Evolutionary conservation across 2,888 invertebrate genomes (phyloP), one percentile per base, ranked within the genome.

Genomic region (Cynaeus angustus): DNA sequence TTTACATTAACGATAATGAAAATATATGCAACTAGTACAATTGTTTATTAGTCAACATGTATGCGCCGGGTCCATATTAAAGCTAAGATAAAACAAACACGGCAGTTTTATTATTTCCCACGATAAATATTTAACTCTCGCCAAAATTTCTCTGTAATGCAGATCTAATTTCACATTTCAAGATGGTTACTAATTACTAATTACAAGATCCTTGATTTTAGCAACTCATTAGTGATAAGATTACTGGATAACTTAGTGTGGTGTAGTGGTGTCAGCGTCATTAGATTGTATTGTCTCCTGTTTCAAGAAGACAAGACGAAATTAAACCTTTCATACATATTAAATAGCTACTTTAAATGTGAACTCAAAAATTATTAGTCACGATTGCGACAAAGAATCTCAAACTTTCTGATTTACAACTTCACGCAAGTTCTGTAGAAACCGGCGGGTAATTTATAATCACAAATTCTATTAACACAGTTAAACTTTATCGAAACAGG

Each of bases 1-100:
- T 72, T 70, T 70, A 72, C 66, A 73, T 72, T 73, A 72, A 68
- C 62, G 68, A 67, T 72, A 72, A 72, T 72, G 70, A 70, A 70
- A 72, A 68, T 66, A 72, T 66, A 70, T 72, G 68, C 70, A 72
- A 71, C 71, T 73, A 69, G 53, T 30, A 45, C 64, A 71, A 69
- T 70, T 67, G 66, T 66, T 55, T 70, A 73, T 73, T 71, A 70
- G 62, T 58, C 68, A 50, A 61, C 68, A 59, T 68, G 52, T 62
- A 28, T 59, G 52, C 26, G 7, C 28, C 30, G 33, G n/a, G 26
- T 43, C 10, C 14, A 37, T 33, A 12, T 21, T 21, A 21, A 33
- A 52, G 33, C n/a, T 9, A 38, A 21, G 14, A 62, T 14, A 62
- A 62, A 64, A 64, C 48, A 50, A 62, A 50, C 46, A 10, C 33